These are phyloP conservation scores for Ailurus styani DNA, from an alignment of 2,113 vertebrate genomes.

Conservation along the genomic window DNA sequence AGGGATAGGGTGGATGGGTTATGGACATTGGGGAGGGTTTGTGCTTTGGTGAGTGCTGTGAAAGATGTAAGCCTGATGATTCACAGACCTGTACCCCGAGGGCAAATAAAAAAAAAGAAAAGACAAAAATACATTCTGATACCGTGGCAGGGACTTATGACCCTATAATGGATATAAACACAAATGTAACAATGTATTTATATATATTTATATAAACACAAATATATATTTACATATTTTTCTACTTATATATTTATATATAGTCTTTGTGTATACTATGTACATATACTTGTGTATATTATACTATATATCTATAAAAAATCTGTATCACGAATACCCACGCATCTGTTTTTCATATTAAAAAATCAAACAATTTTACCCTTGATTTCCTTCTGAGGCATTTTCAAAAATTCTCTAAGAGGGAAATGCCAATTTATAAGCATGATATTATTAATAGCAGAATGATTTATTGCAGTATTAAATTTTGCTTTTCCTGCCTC, in stretches of 20 bases:
- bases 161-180: not conserved
- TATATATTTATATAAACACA: not conserved
- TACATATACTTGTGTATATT: not conserved
- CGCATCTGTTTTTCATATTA: not conserved
- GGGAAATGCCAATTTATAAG: not conserved
- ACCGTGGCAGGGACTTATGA: not conserved
- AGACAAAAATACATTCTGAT: not conserved
- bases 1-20: no score
- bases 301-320: not conserved
- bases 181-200: not conserved
- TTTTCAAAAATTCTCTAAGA: not conserved
- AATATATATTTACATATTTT: no score
- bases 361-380: not conserved
- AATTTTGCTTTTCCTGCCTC: not conserved
- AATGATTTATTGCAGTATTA: constrained; percentile 19
- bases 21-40: no score
- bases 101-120: no score
- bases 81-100: no score
- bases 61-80: no score
- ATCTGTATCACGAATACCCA: not conserved
- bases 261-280: not conserved
- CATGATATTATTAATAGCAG: not conserved
- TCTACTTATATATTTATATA: not conserved
- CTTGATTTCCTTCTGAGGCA: not conserved
- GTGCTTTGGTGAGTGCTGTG: no score